Conservation (phyloP, 1,140 invertebrate genomes). For the Holotrichia oblita region DNA sequence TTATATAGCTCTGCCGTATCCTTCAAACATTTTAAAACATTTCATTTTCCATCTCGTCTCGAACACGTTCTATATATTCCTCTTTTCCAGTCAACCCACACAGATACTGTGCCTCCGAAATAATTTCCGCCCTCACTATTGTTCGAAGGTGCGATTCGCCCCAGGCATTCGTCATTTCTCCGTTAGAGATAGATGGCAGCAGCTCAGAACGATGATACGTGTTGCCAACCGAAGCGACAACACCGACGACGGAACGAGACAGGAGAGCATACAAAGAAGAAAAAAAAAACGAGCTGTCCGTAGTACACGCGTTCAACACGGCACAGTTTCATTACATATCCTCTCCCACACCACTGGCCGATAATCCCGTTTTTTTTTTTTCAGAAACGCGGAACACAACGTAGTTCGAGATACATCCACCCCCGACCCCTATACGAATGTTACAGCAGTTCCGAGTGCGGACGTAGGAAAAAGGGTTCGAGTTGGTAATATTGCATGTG, state of each 20-base stretch:
- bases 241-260: neutral
- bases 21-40: constrained; percentile 23
- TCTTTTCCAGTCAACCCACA: constrained; percentile 24
- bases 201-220: constrained; percentile 28
- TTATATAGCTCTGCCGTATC: neutral
- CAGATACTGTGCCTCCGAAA: neutral
- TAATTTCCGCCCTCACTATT: constrained; percentile 29
- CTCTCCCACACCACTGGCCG: constrained; percentile 8
- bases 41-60: neutral
- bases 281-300: constrained; percentile 15
- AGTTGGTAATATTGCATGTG: constrained; percentile 36
- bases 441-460: constrained; percentile 1
- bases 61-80: neutral
- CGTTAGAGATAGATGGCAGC: constrained; percentile 34
- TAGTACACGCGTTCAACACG: constrained; percentile 23
- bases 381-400: constrained; percentile 23
- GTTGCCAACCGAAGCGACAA: constrained; percentile 19
- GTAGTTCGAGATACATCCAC: neutral
- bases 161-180: constrained; percentile 34
- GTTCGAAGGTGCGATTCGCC: constrained; percentile 31
- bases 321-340: constrained; percentile 35
- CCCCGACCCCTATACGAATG: neutral
- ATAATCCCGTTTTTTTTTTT: constrained; percentile 34
- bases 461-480: constrained; percentile 14
- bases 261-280: neutral